Evolutionary conservation across 2,888 invertebrate genomes (phyloP), one percentile per base, ranked within the genome.

Genomic region (Nezara viridula): DNA sequence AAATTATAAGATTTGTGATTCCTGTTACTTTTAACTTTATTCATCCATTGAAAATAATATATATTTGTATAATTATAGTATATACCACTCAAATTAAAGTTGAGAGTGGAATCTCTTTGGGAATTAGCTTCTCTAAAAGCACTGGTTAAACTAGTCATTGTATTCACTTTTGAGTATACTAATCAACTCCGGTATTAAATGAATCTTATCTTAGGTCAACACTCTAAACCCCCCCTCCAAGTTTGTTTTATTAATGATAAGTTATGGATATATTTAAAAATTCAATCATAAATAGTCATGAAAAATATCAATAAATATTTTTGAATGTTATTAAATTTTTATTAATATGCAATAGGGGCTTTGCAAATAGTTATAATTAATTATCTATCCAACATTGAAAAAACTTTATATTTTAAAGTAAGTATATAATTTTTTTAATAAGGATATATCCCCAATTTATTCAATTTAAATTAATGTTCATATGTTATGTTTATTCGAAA

Each of bases 121-220:
- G 37, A 37, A 73, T 73, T 16, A 37, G 66, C 66, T 73, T 73
- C 66, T 19, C 37, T 73, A 19, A 73, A 73, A 73, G 66, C 66
- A 73, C 19, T 73, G 37, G 66, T 37, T 73, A 73, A 73, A 73
- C 66, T 73, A 7, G 66, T 73, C 66, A 73, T 73, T 27, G 21
- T 37, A 19, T 73, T 73, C 16, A 60, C 60, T 60, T 60, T 60
- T 60, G 60, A 60, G 27, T 60, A 73, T 21, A 32, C 66, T 73
- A 37, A 73, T 60, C 16, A 73, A 73, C 32, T 73, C 66, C 1
- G 32, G 37, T 37, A 73, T 37, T 73, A 73, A 73, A 73, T 73
- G 66, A 73, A 19, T 19, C 66, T 73, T 73, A 73, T 73, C 66
- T 73, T 73, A 37, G 37, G 66, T 73, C 32, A 73, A 73, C 66